phyloP scores from a whole-genome alignment of 1,140 invertebrate species.

The Pomacea maculata region DNA sequence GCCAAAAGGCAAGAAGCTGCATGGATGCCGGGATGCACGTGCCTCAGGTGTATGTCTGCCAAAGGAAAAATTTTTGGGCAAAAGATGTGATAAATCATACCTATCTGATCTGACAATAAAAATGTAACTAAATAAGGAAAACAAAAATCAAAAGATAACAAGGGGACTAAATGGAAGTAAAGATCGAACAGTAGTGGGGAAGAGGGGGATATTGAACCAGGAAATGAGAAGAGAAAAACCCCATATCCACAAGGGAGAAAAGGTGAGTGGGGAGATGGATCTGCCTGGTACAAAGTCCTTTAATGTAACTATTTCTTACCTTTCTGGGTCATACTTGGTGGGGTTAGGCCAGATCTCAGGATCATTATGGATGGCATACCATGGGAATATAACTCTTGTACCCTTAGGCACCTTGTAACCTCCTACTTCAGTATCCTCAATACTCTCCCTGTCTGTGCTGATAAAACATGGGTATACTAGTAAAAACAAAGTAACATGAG shows the following conservation, averaged over 20 bases:
- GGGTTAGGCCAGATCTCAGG: constrained; percentile 71
- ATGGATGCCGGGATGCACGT: constrained; percentile 43
- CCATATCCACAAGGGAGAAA: too few species aligned
- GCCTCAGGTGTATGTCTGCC: constrained; percentile 18
- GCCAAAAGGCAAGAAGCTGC: constrained; percentile 70
- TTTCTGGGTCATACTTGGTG: constrained; percentile 72
- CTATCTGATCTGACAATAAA: too few species aligned
- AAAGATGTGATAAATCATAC: too few species aligned
- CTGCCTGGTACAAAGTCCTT: too few species aligned
- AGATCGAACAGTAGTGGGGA: too few species aligned
- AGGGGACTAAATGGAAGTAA: too few species aligned
- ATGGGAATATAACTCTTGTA: constrained; percentile 71
- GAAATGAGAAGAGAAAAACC: too few species aligned
- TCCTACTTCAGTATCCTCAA: constrained; percentile 47
- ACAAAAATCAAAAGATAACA: too few species aligned
- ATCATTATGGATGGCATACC: constrained; percentile 73
- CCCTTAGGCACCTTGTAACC: constrained; percentile 66
- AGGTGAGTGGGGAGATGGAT: too few species aligned
- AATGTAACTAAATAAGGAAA: too few species aligned
- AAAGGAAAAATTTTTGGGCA: neutral
- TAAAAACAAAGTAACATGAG: neutral
- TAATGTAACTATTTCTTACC: constrained; percentile 38
- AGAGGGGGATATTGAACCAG: too few species aligned
- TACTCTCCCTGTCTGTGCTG: constrained; percentile 26
- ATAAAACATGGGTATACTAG: neutral